phyloP scores from a whole-genome alignment of 1,140 invertebrate genomes.

The Chelonus insularis region DNA sequence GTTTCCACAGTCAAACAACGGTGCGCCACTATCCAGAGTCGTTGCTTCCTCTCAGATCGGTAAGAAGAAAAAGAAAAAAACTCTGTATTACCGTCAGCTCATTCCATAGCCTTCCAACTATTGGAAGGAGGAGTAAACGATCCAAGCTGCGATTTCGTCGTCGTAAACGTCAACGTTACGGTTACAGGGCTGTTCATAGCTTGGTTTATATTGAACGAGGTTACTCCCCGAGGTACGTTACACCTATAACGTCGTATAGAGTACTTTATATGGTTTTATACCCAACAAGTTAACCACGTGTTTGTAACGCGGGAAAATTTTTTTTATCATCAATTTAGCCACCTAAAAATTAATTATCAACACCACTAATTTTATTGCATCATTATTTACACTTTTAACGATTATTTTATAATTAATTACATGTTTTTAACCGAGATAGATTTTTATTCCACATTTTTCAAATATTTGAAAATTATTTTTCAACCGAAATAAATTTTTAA shows the following conservation, averaged over 20 bases:
- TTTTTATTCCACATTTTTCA: too few relatives aligned
- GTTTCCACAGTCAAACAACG: conserved; percentile 23
- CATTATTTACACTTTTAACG: neutral
- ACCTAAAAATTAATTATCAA: neutral
- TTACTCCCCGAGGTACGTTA: conserved; percentile 61
- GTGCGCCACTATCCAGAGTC: conserved; percentile 15
- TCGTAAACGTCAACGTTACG: conserved; percentile 63
- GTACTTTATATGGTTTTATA: conserved; percentile 27
- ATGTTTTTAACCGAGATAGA: neutral
- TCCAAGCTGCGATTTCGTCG: conserved; percentile 60
- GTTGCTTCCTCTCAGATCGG: conserved; percentile 11
- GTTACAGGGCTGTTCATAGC: conserved; percentile 60
- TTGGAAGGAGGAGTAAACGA: conserved; percentile 50
- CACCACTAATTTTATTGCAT: neutral
- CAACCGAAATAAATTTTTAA: neutral
- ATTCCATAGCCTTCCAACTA: conserved; percentile 20
- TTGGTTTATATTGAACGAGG: conserved; percentile 61
- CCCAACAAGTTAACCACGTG: conserved; percentile 43
- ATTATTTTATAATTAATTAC: neutral
- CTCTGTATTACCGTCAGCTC: conserved; percentile 47
- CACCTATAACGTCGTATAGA: conserved; percentile 49
- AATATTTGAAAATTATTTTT: too few relatives aligned
- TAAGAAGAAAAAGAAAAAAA: conserved; percentile 24
- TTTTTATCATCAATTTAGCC: neutral
- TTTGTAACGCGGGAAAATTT: conserved; percentile 52